phyloP scores from a whole-genome alignment of 2,888 invertebrate species.

The Cheilosia vulpina region DNA sequence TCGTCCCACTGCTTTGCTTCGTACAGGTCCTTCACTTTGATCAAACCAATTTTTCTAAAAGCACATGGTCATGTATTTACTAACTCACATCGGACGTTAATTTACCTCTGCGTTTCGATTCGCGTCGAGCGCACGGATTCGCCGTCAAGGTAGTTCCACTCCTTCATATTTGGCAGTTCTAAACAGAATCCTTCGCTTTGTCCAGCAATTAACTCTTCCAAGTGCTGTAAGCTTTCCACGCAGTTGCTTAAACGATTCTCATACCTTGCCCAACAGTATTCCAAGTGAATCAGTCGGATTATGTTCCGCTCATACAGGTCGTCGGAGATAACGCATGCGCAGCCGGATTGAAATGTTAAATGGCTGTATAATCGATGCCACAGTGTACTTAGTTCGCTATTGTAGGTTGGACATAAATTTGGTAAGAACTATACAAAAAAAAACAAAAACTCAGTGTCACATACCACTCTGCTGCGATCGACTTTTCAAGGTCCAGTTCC shows the following conservation, averaged over 20 bases:
- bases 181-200: constrained; percentile 81
- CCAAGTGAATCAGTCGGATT: constrained; percentile 85
- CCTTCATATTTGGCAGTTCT: constrained; percentile 85
- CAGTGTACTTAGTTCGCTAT: constrained; percentile 73
- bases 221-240: constrained; percentile 81
- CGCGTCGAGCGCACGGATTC: constrained; percentile 84
- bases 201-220: constrained; percentile 76
- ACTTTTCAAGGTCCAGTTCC: constrained; percentile 78
- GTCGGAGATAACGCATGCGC: constrained; percentile 77
- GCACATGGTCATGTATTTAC: constrained; percentile 74
- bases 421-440: neutral
- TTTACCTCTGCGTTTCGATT: constrained; percentile 84
- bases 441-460: neutral
- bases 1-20: constrained; percentile 87
- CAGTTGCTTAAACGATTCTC: constrained; percentile 85
- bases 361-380: constrained; percentile 76
- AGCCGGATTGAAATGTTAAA: constrained; percentile 76
- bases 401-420: neutral
- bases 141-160: constrained; percentile 84
- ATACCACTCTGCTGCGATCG: constrained; percentile 70
- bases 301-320: constrained; percentile 84
- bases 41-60: constrained; percentile 85
- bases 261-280: constrained; percentile 85
- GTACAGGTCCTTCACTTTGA: constrained; percentile 88
- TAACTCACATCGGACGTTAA: neutral